Conservation (phyloP, 2,797 vertebrate genomes). For the Bryconaethiops microstoma region DNA sequence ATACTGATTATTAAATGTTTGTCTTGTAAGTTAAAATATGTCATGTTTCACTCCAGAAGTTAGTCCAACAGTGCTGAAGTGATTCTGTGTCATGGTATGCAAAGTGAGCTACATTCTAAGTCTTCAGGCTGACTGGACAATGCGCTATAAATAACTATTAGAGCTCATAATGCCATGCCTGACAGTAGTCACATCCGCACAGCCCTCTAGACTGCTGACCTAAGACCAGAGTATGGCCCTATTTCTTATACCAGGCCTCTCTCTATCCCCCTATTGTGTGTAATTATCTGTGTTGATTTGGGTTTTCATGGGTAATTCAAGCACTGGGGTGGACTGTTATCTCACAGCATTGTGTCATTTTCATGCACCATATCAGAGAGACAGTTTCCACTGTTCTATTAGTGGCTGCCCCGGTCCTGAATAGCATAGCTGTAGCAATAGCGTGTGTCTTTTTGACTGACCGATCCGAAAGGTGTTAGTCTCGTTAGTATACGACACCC, state of each 20-base stretch:
- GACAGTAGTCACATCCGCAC: slow-evolving; percentile 28
- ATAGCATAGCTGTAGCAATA: not conserved
- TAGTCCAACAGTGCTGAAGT: slow-evolving; percentile 3
- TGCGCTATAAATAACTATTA: slow-evolving; percentile 46
- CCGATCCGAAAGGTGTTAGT: not conserved
- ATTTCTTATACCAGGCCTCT: not conserved
- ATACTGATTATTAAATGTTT: no score
- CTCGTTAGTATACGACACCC: not conserved
- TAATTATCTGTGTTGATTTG: not conserved
- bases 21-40: not conserved
- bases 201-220: slow-evolving; percentile 1
- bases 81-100: not conserved
- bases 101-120: not conserved
- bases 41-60: not conserved
- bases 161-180: slow-evolving; percentile 21
- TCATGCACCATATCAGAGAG: not conserved
- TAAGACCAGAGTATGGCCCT: not conserved
- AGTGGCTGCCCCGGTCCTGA: no score
- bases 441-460: not conserved
- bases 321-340: slow-evolving; percentile 6
- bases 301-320: not conserved
- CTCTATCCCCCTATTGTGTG: not conserved
- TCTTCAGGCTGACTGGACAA: slow-evolving; percentile 35
- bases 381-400: not conserved
- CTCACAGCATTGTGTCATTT: not conserved